phyloP scores from a whole-genome alignment of 2,113 vertebrate genomes.

The Brachypteracias leptosomus region DNA sequence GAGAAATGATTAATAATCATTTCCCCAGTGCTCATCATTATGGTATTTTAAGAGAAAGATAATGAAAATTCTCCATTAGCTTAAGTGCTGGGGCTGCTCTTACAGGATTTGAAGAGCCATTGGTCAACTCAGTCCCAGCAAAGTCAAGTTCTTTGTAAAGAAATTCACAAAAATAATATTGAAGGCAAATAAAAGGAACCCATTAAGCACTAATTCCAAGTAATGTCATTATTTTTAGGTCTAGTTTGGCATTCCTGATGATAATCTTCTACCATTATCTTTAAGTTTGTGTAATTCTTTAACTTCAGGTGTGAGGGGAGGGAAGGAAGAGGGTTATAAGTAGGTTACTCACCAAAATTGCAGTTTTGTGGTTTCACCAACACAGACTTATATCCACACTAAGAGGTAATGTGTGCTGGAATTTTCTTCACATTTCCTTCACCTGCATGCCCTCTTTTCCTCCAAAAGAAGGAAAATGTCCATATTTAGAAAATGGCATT shows the following conservation, averaged over 20 bases:
- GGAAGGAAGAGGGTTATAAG: background rate
- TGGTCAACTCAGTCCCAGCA: background rate
- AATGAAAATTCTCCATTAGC: background rate
- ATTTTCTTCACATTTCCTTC: background rate
- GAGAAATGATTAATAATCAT: constrained; percentile 1
- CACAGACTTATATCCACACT: background rate
- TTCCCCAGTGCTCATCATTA: background rate
- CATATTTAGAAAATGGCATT: background rate
- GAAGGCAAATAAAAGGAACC: background rate
- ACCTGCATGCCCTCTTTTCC: background rate
- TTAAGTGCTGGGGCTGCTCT: background rate
- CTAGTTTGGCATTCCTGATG: background rate
- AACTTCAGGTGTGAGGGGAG: background rate
- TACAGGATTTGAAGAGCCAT: background rate
- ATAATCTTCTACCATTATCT: background rate
- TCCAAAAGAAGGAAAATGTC: background rate
- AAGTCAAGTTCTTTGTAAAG: background rate
- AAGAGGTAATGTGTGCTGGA: background rate
- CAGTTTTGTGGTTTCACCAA: background rate
- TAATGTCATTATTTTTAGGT: background rate
- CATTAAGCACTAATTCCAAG: background rate
- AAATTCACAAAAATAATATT: background rate
- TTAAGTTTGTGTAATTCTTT: background rate
- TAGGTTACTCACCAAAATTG: background rate
- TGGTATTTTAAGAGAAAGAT: background rate